Evolutionary conservation across 2,888 invertebrate genomes (phyloP).

Genomic region (Phortica okadai): DNA sequence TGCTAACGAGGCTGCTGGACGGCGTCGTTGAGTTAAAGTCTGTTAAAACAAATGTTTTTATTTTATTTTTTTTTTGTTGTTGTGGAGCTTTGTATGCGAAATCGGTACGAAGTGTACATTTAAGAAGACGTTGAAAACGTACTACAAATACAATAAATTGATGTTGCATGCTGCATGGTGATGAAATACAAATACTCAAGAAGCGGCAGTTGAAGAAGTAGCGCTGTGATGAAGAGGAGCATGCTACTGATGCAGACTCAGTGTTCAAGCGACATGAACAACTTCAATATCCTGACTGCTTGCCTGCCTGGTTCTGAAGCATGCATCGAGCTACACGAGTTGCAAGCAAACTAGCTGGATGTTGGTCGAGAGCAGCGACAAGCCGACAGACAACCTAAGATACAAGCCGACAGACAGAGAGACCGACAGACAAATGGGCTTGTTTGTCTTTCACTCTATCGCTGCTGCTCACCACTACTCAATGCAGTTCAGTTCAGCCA

Average conservation of each 20-base stretch:
- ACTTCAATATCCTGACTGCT: conserved; percentile 24
- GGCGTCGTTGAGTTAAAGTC: neutral
- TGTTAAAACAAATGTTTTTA: neutral
- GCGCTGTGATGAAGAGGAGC: neutral
- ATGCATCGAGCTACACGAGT: neutral
- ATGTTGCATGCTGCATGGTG: conserved; percentile 52
- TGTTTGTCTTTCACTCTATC: conserved; percentile 70
- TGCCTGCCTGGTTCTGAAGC: neutral
- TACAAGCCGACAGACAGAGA: conserved; percentile 14
- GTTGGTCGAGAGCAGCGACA: neutral
- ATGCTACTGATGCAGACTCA: neutral
- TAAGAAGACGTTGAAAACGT: neutral
- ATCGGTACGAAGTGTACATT: neutral
- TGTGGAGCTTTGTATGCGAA: neutral
- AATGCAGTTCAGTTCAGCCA: conserved; percentile 35
- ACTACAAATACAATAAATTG: conserved; percentile 29
- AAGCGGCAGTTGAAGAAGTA: conserved; percentile 6
- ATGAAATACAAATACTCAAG: conserved; percentile 66
- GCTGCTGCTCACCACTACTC: conserved; percentile 31
- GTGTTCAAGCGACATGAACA: neutral
- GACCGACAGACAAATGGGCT: conserved; percentile 48
- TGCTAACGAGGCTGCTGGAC: conserved; percentile 1
- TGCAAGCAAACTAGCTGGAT: neutral
- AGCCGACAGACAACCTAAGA: neutral
- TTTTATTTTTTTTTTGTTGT: neutral